Percentiles rank a stretch among this genome's conserved stretches.
Conservation (phyloP, 2,888 invertebrate species). For the Hipparchia semele region DNA sequence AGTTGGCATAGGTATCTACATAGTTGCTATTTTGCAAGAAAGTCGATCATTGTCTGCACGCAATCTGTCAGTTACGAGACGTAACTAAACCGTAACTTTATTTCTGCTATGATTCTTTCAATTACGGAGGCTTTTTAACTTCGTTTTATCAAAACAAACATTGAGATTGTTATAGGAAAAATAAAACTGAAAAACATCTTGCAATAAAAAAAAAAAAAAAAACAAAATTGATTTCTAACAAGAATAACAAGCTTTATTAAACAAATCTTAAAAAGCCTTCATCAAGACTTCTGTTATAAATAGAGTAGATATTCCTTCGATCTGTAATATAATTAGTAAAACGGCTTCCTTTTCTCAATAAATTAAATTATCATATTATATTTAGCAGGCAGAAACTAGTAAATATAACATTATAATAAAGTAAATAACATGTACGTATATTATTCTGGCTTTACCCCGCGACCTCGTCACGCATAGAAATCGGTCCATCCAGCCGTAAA, state of each 20-base stretch:
- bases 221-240: neutral
- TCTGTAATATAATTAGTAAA: too few species aligned
- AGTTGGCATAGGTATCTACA: conserved; percentile 5
- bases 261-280: neutral
- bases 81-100: conserved; percentile 52
- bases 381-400: too few species aligned
- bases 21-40: conserved; percentile 47
- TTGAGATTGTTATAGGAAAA: neutral
- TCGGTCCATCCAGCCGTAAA: too few species aligned
- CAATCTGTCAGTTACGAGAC: conserved; percentile 63
- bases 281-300: neutral
- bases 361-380: too few species aligned
- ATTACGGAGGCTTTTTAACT: conserved; percentile 52
- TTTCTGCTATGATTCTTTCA: conserved; percentile 55
- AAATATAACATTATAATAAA: too few species aligned
- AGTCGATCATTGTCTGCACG: conserved; percentile 69
- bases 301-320: neutral
- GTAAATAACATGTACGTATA: too few species aligned
- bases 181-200: neutral
- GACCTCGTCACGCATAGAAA: too few species aligned
- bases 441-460: too few species aligned
- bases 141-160: conserved; percentile 14
- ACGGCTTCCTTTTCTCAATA: too few species aligned
- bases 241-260: conserved; percentile 3
- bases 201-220: neutral